Percentiles rank a stretch among this genome's conserved stretches.
Evolutionary conservation across 2,888 invertebrate genomes (phyloP).

Genomic region (Fragum sueziense): DNA sequence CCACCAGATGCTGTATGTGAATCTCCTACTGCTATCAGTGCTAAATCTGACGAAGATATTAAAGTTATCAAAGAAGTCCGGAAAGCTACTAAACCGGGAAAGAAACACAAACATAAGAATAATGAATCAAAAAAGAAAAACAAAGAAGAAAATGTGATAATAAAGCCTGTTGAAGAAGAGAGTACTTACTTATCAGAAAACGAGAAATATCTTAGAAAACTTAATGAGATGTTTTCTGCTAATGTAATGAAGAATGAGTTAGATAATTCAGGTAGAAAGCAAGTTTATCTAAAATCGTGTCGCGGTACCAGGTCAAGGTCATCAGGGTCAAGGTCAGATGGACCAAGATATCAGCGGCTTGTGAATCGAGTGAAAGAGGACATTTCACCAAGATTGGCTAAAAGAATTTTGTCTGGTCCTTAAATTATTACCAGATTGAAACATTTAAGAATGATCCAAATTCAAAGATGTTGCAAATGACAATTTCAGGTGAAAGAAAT

Average conservation of each 20-base stretch:
- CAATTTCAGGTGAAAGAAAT: no score
- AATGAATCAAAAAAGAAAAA: background rate
- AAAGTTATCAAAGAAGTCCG: background rate
- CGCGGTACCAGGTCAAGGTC: background rate
- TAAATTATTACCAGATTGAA: background rate
- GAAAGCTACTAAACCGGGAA: background rate
- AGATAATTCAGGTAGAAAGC: slow-evolving; percentile 1
- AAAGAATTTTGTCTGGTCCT: slow-evolving; percentile 12
- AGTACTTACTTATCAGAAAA: background rate
- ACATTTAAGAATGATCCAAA: no score
- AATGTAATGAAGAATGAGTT: background rate
- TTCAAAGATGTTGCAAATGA: background rate
- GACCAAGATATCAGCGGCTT: slow-evolving; percentile 50
- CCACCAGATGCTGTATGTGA: background rate
- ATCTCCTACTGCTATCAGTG: background rate
- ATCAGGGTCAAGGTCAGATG: background rate
- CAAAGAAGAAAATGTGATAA: background rate
- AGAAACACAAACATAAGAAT: background rate
- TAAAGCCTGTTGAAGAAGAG: background rate
- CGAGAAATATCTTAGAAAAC: slow-evolving; percentile 10
- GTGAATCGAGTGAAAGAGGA: slow-evolving; percentile 55
- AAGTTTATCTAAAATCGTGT: background rate
- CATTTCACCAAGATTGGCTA: slow-evolving; percentile 39
- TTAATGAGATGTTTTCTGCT: background rate
- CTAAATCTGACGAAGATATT: background rate